Evolutionary conservation across 2,888 invertebrate genomes (phyloP), one percentile per base, ranked within the genome.

Genomic region (Xiphydria camelus): DNA sequence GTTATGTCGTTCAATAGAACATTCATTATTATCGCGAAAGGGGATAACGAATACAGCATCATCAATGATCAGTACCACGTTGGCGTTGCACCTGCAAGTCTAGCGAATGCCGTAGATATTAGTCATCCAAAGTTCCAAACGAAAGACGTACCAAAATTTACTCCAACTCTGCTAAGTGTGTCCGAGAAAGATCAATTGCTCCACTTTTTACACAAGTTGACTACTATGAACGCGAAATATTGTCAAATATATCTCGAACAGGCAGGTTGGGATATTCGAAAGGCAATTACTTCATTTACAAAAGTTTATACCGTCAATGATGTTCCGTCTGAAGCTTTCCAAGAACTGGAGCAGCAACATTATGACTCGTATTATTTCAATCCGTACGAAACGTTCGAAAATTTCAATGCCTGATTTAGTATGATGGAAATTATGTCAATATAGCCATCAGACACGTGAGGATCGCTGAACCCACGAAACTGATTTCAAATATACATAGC

Each of bases 11-110:
- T 73, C 33, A 64, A 64, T 31, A 60, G 73, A 21, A 73, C 73
- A 3, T 64, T 75, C 10, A 62, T 74, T 9, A 51, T 75, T 5
- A 53, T 58, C 10, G 63, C 62, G 2, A 66, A 64, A 31, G 71
- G 69, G 14, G 75, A 75, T 20, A 60, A 68, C 36, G 73, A 75
- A 48, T 74, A 66, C 46, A 64, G 70, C 21, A 74, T 75, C 19
- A 54, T 60, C 2, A 75, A 75, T 45, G 75, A 75, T 55, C 66
- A 73, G 41, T 75, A 68, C 53, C 69, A 73, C 33, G 53, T 75
- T 4, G 66, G 68, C 14, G 64, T 68, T 49, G 57, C 55, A 25
- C 57, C 60, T 2, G 15, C 51, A n/a, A 59, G 49, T 47, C 47
- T 39, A 14, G 59, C 56, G 18, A 45, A 52, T 14, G 47, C 18